These are phyloP conservation scores for Catalaphyllia jardinei DNA, from an alignment of 64 coral and sea anemone genomes.

Conservation along the genomic window DNA sequence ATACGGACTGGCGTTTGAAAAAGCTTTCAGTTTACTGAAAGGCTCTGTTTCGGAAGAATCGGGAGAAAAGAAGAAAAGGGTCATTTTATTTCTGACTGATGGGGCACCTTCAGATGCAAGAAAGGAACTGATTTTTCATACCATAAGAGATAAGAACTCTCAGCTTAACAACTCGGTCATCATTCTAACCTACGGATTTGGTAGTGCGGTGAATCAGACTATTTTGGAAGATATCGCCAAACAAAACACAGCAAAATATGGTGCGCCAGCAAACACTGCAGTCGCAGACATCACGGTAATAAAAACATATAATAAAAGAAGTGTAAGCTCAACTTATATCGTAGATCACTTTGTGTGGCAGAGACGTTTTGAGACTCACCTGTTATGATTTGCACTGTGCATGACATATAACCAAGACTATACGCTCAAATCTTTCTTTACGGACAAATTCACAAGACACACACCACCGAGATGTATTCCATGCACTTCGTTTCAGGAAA, in stretches of 20 bases:
- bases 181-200: conserved; percentile 29
- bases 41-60: not conserved
- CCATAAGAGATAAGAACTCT: conserved; percentile 11
- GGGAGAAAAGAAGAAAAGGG: not conserved
- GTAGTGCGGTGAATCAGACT: not conserved
- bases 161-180: conserved; percentile 7
- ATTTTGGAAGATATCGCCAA: not conserved
- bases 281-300: not conserved
- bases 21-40: not conserved
- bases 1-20: not conserved
- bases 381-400: too few relatives aligned
- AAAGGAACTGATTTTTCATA: not conserved
- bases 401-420: too few relatives aligned
- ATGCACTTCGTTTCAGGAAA: too few relatives aligned
- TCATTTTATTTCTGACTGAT: conserved; percentile 24
- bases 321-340: not conserved
- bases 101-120: conserved; percentile 1
- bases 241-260: conserved; percentile 18
- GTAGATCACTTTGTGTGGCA: not conserved
- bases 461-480: too few relatives aligned
- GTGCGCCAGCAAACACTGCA: not conserved
- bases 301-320: not conserved
- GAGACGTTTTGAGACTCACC: not conserved
- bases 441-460: too few relatives aligned
- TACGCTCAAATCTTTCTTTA: too few relatives aligned